A percentile compares a stretch with the other conserved stretches of the same genome.
Evolutionary conservation across 2,797 vertebrate species (phyloP).

Genomic region (Darevskia mixta): DNA sequence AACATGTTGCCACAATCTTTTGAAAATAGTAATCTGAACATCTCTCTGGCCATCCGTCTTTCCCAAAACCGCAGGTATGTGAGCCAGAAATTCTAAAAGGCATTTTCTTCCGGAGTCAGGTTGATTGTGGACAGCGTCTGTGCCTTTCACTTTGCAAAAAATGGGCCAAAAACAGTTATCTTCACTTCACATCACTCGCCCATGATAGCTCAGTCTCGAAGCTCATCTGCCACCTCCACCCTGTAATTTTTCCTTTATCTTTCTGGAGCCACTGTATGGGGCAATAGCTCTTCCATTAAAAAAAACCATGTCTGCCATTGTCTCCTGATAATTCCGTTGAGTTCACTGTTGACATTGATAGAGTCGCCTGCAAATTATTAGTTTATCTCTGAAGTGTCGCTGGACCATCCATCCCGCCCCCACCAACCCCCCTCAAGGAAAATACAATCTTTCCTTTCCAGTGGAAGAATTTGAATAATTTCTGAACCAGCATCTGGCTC

Average conservation of each 20-base stretch:
- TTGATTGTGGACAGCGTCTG: not conserved
- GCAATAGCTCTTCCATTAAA: conserved; percentile 49
- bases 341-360: conserved; percentile 47
- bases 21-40: not conserved
- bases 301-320: conserved; percentile 21
- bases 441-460: not conserved
- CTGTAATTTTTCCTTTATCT: conserved; percentile 57
- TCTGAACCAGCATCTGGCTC: not conserved
- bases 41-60: not conserved
- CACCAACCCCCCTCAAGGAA: not conserved
- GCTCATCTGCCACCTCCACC: not conserved
- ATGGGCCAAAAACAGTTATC: not conserved
- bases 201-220: not conserved
- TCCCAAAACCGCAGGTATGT: not conserved
- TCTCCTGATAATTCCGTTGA: conserved; percentile 54
- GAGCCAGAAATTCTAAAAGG: not conserved
- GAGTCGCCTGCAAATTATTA: conserved; percentile 52
- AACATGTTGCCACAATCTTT: not conserved
- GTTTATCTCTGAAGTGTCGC: not conserved
- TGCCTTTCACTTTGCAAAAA: not conserved
- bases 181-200: not conserved
- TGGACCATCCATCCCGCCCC: no score
- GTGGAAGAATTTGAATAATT: conserved; percentile 12
- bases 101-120: not conserved
- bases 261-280: conserved; percentile 14